These are phyloP conservation scores for Laspeyria flexula DNA, from an alignment of 2,888 invertebrate genomes.

Conservation along the genomic window DNA sequence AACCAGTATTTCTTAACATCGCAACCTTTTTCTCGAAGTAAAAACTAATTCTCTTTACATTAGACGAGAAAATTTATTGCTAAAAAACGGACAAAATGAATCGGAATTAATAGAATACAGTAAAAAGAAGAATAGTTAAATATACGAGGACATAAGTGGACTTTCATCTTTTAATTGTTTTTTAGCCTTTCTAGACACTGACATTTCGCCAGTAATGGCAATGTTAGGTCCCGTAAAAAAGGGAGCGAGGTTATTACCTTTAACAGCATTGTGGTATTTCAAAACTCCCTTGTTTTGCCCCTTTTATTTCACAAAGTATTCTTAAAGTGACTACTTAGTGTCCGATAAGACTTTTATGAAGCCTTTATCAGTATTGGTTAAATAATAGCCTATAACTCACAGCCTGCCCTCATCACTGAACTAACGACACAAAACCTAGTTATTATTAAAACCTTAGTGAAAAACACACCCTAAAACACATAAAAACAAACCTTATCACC, in stretches of 20 bases:
- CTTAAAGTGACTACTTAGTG: too few species aligned
- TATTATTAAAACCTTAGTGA: constrained; percentile 26
- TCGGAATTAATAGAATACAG: neutral
- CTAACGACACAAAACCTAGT: constrained; percentile 20
- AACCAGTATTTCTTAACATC: too few species aligned
- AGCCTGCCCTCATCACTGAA: constrained; percentile 16
- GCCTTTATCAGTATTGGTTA: constrained; percentile 21
- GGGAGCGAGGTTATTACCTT: too few species aligned
- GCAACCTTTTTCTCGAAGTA: too few species aligned
- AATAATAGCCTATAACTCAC: constrained; percentile 21
- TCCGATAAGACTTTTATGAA: too few species aligned
- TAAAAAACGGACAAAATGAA: neutral
- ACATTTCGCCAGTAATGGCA: too few species aligned
- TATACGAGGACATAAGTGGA: neutral
- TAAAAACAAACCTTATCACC: constrained; percentile 22
- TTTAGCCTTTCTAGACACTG: too few species aligned
- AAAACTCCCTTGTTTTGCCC: too few species aligned
- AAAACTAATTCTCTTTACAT: neutral
- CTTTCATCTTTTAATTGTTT: too few species aligned
- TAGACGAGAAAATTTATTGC: neutral
- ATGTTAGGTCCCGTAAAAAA: too few species aligned
- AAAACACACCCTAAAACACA: constrained; percentile 26
- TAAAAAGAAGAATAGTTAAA: neutral
- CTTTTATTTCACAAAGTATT: too few species aligned
- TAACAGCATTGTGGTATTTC: too few species aligned